Base-by-base conservation (phyloP, 2,888 invertebrate genomes). In the Ashinkailepas kermadecensis region DNA sequence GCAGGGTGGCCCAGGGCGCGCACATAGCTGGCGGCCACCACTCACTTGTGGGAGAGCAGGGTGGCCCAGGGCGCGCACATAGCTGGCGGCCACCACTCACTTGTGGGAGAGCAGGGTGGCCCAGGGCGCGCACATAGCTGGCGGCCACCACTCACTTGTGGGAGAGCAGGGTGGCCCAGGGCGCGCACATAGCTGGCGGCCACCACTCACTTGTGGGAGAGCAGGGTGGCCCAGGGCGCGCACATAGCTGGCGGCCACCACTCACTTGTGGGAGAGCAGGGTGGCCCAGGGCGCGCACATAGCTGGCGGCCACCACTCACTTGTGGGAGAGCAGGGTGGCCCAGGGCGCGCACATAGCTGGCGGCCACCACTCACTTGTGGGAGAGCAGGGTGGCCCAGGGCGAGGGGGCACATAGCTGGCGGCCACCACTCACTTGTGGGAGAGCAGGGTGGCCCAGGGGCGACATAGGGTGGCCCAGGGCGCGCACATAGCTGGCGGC, bases 41-140 rank as follows among this genome's bases (percentile, higher is more conserved):
- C 64, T 89, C 87, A 95, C 94, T 96, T 96, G 88, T 95, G 96
- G 87, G 91, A 92, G 81, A 91, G 90, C 39, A 99, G 89, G 9
- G 95, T 91, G 85, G 93, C 93, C 88, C 99, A 99, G 0, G 99
- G 99, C 81, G 97, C 99, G 79, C 97, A 93, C 0, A 99, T n/a
- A n/a, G n/a, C 39, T 39, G 39, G 39, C 39, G 39, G 39, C 1
- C 39, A 39, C 39, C 39, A 39, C 64, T 89, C 87, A 95, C 94
- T 96, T 96, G 88, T 95, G 96, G 87, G 91, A 92, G 81, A 91
- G 90, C 39, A 99, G 89, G 9, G 95, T 91, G 85, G 93, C 93
- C 88, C 99, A 99, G 0, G 99, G 99, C 81, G 97, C 99, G 79
- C 97, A 93, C 0, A 99, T n/a, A n/a, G n/a, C 39, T 39, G 39